Conservation (phyloP, 2,888 invertebrate genomes). For the Sarcophaga variegata region DNA sequence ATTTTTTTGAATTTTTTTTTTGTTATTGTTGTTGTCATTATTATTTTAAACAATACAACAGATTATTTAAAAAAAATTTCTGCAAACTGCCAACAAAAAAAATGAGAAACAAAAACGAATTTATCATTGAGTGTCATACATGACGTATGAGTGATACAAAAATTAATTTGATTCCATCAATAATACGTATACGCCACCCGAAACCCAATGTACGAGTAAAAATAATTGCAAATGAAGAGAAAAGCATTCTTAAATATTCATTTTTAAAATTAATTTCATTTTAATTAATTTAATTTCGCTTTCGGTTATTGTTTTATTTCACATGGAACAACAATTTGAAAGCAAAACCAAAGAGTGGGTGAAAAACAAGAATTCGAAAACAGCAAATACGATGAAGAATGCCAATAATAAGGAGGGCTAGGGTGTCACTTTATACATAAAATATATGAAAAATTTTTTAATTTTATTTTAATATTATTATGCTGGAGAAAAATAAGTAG, state of each 20-base stretch:
- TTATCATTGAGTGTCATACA: slow-evolving; percentile 29
- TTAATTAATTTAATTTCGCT: background rate
- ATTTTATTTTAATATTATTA: no score
- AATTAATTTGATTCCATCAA: slow-evolving; percentile 60
- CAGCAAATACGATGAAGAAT: no score
- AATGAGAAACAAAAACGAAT: background rate
- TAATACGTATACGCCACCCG: slow-evolving; percentile 52
- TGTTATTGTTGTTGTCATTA: no score
- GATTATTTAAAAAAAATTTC: background rate
- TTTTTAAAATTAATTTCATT: slow-evolving; percentile 33
- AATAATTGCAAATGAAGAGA: no score
- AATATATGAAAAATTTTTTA: no score
- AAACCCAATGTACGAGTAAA: background rate
- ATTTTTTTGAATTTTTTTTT: no score
- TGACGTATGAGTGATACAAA: slow-evolving; percentile 66
- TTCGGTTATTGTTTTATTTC: no score
- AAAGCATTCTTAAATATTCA: background rate
- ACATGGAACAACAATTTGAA: background rate
- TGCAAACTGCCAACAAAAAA: background rate
- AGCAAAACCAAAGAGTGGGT: background rate
- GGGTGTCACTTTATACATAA: no score
- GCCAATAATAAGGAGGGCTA: no score
- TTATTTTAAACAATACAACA: background rate
- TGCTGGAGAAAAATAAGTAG: no score
- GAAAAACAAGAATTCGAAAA: no score